A percentile compares a stretch with the other conserved stretches of the same genome.
Conservation (phyloP, 2,797 vertebrate genomes). For the Dipus sagitta region DNA sequence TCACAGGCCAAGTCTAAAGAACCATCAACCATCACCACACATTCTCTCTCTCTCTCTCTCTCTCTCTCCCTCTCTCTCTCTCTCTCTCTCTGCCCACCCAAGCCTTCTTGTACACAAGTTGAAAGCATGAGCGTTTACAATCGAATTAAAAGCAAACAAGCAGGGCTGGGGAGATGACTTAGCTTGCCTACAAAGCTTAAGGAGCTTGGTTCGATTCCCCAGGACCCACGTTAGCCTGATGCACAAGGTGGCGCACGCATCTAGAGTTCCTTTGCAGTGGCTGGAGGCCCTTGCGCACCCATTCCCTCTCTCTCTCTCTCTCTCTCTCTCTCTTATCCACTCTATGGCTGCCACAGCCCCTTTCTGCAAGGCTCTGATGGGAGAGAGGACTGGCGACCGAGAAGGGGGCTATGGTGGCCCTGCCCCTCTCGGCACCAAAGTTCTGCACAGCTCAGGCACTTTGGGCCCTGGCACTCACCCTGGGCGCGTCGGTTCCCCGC, state of each 20-base stretch:
- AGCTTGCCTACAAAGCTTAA: too few species aligned
- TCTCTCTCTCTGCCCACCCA: neutral
- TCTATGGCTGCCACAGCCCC: neutral
- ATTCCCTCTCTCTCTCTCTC: too few species aligned
- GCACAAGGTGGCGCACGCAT: too few species aligned
- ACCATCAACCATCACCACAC: neutral
- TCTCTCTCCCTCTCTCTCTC: neutral
- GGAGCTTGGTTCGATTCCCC: too few species aligned
- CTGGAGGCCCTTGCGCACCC: too few species aligned
- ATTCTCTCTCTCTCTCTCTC: too few species aligned
- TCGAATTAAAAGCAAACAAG: constrained; percentile 29
- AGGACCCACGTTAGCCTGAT: too few species aligned
- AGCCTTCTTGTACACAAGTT: neutral
- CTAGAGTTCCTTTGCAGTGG: too few species aligned
- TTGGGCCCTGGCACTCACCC: constrained; percentile 66
- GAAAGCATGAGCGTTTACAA: neutral
- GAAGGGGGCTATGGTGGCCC: neutral
- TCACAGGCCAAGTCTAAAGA: neutral
- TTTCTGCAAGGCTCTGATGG: neutral
- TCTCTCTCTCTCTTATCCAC: too few species aligned
- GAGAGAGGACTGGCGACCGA: neutral
- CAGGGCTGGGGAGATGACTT: too few species aligned
- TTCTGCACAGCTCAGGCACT: neutral
- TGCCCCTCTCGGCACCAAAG: neutral
- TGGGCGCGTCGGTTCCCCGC: constrained; percentile 56